phyloP scores from a whole-genome alignment of 2,797 vertebrate species.

The Nannoperca obscura region DNA sequence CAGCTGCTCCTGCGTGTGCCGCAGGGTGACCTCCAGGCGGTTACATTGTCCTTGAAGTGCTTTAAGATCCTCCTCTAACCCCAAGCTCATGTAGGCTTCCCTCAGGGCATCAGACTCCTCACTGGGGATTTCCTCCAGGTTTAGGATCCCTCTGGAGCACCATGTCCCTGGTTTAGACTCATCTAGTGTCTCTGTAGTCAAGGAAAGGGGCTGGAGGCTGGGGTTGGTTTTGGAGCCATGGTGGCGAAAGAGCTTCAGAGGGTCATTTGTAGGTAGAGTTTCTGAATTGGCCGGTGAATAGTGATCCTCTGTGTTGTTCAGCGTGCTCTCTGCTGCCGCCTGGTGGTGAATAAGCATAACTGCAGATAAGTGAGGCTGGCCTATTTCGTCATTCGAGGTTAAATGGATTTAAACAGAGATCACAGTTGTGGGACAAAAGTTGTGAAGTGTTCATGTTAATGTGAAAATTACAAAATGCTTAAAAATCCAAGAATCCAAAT shows the following conservation, averaged over 20 bases:
- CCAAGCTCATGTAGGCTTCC: constrained; percentile 62
- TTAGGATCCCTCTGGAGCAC: constrained; percentile 50
- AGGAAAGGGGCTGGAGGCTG: constrained; percentile 25
- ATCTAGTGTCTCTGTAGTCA: constrained; percentile 47
- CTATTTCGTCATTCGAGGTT: background rate
- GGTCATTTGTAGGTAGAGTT: constrained; percentile 29
- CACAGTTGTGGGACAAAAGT: constrained; percentile 8
- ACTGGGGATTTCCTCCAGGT: constrained; percentile 68
- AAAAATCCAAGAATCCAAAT: constrained; percentile 3
- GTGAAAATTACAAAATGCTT: background rate
- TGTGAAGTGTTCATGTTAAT: background rate
- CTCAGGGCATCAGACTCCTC: constrained; percentile 55
- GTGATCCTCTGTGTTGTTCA: constrained; percentile 9
- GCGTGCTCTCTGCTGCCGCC: constrained; percentile 54
- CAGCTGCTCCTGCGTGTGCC: constrained; percentile 60
- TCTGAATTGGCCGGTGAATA: constrained; percentile 41
- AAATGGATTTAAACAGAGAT: constrained; percentile 62
- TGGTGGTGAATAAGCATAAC: constrained; percentile 58
- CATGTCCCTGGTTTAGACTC: constrained; percentile 54
- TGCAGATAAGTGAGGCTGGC: constrained; percentile 30
- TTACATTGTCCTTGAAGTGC: constrained; percentile 56
- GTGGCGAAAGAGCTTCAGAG: constrained; percentile 46
- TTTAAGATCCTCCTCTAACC: constrained; percentile 63
- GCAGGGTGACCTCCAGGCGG: constrained; percentile 49
- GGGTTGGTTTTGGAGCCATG: background rate